Percentiles rank a stretch among this genome's conserved stretches.
Conservation (phyloP, 2,888 invertebrate species). For the Ormyrus nitidulus region DNA sequence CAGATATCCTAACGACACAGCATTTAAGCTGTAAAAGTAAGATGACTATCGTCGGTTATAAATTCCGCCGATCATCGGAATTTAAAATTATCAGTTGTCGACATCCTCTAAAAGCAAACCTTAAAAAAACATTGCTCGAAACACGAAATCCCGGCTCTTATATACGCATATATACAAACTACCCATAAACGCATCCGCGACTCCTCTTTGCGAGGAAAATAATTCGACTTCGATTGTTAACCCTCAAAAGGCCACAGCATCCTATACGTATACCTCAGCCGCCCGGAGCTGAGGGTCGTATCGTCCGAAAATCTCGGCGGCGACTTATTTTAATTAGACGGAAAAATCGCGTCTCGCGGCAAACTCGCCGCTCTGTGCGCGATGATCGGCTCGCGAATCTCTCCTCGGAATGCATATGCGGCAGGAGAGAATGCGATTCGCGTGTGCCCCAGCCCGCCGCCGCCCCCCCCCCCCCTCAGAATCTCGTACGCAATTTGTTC, state of each 20-base stretch:
- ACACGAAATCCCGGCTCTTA: too few species aligned
- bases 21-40: too few species aligned
- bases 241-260: slow-evolving; percentile 25
- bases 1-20: too few species aligned
- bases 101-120: too few species aligned
- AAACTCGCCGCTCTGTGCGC: not conserved
- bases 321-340: slow-evolving; percentile 41
- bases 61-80: too few species aligned
- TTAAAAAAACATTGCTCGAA: too few species aligned
- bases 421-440: slow-evolving; percentile 29
- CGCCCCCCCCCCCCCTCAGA: not conserved
- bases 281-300: not conserved
- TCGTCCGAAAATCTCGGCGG: not conserved
- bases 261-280: not conserved
- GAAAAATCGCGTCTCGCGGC: slow-evolving; percentile 11
- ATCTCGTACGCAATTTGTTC: slow-evolving; percentile 46
- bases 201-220: too few species aligned
- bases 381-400: slow-evolving; percentile 32
- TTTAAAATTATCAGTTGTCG: too few species aligned
- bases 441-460: not conserved
- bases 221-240: slow-evolving; percentile 14
- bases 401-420: slow-evolving; percentile 26
- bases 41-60: too few species aligned
- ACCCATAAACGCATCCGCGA: too few species aligned
- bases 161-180: too few species aligned